Base-by-base conservation (phyloP, 2,797 vertebrate genomes). In the Anas acuta region DNA sequence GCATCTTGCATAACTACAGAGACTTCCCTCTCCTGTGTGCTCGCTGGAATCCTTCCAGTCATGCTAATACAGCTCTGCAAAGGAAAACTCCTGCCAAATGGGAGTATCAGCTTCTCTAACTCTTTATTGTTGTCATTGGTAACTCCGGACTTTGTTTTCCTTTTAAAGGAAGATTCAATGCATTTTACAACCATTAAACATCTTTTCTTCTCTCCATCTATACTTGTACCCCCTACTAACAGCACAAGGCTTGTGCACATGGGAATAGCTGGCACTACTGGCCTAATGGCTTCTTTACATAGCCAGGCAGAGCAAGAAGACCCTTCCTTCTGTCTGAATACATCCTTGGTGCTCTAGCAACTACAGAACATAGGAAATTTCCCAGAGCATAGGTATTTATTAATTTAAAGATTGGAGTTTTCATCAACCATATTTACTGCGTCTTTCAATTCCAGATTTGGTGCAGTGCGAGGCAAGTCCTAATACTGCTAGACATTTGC, bases 101-200 rank as follows among this genome's bases (percentile, higher is more conserved):
- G 72, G 77, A 93, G 49, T 84, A 95, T 73, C 93, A 53, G 93
- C 81, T 84, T 80, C 84, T 53, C 86, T 74, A 93, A 94, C 35
- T 87, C 90, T 70, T 85, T 43, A 75, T 92, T 90, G 86, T 84
- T 90, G 85, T 80, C 90, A 92, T 21, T 87, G 81, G 80, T 89
- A 95, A 93, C 84, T 95, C 71, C 0, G 6, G 77, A 93, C 90
- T 95, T 95, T 87, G 81, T 90, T 92, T 93, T 87, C 84, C 49
- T 84, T 92, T 94, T 85, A 93, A 83, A 96, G 84, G 78, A 95
- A 87, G 90, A 89, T 81, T 92, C 81, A 94, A 95, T 92, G 72
- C 90, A 53, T 89, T 94, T 89, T 90, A 84, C 88, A 90, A 89
- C 81, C 84, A 87, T 92, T 93, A 92, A 96, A 87, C 58, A 80